Base-by-base conservation (phyloP, 2,113 vertebrate species). In the Eurypyga helias region DNA sequence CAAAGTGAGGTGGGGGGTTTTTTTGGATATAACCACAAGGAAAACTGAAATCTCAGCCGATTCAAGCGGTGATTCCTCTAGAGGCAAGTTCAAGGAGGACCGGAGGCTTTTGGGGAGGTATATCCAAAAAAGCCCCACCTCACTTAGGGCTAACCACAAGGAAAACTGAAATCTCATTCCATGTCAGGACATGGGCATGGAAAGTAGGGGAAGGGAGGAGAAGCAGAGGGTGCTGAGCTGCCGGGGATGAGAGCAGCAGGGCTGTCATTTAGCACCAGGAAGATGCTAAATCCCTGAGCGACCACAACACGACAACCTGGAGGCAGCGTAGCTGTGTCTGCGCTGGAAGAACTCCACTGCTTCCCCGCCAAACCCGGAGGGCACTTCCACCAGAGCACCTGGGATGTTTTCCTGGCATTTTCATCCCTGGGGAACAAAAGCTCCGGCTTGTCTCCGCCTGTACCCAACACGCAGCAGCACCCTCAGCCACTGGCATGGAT, bases 401-500 rank as follows among this genome's bases (percentile, higher is more conserved):
- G 41, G 38, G 62, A 7, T 17, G 17, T 31, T 18, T 38, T 79
- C 80, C 65, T n/a, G 18, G 65, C 17, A 8, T 28, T 58, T 41
- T 17, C 43, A 38, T 13, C 80, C 80, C 80, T 13, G 52, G 43
- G 33, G 49, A 21, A 28, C 1, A 21, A 33, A 51, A 49, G 29
- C 45, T 45, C 31, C 0, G 4, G 15, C 8, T 52, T 9, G 25
- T 45, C 67, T 31, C 57, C 24, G 25, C 46, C 81, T 14, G 29
- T 28, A 26, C 79, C 65, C 8, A 2, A 11, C 12, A 20, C 79
- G 10, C 2, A 34, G 51, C 61, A 31, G n/a, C 2, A 1, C 11
- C 9, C 52, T 8, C 65, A 16, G 65, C 52, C 54, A 6, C 55
- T 57, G 3, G 0, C 2, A 0, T 4, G 36, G 43, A 10, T 72